Conservation (phyloP, 2,113 vertebrate genomes). For the Cavia porcellus region DNA sequence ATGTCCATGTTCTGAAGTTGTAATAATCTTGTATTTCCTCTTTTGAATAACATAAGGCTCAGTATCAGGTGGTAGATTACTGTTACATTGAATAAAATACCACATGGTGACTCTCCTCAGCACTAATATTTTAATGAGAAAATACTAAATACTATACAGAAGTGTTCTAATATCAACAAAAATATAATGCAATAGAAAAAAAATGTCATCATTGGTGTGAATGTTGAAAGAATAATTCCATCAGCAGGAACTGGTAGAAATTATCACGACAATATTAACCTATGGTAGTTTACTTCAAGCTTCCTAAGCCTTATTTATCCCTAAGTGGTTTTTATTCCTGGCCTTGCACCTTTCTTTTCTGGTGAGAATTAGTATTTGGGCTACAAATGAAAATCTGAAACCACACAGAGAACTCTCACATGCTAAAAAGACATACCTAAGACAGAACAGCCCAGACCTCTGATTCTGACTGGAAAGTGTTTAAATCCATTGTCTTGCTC, state of each 20-base stretch:
- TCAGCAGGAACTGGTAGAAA: neutral
- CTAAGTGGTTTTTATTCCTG: neutral
- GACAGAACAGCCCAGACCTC: neutral
- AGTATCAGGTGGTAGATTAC: neutral
- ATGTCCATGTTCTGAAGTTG: neutral
- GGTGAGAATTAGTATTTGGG: neutral
- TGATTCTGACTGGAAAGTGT: neutral
- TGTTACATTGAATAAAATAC: neutral
- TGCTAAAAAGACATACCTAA: neutral
- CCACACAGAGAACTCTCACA: neutral
- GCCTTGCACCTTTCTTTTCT: neutral
- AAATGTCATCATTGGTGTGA: neutral
- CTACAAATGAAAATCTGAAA: neutral
- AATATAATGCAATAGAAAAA: slow-evolving; percentile 39
- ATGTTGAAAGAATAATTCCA: neutral
- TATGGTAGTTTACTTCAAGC: neutral
- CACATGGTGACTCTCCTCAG: neutral
- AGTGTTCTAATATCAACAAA: neutral
- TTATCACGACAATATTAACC: neutral
- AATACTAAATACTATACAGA: neutral
- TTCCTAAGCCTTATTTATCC: neutral
- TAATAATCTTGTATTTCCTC: neutral
- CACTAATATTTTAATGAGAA: neutral
- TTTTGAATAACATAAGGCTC: neutral
- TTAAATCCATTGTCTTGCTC: neutral